A percentile compares a stretch with the other conserved stretches of the same genome.
Evolutionary conservation across 2,888 invertebrate species (phyloP).

Genomic region (Drosophila melanosoma): DNA sequence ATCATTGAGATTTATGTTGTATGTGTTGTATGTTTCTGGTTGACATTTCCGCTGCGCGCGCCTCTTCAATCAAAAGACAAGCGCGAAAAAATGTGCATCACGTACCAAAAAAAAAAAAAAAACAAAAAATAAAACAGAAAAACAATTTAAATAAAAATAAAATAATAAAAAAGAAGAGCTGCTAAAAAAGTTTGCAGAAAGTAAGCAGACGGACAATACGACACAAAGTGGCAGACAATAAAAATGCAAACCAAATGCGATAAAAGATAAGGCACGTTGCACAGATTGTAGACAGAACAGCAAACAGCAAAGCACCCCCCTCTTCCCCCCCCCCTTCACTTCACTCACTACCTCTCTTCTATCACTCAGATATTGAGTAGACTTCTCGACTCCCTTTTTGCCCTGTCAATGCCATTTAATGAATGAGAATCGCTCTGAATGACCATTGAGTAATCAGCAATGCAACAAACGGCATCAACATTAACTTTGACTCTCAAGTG

Average conservation of each 20-base stretch:
- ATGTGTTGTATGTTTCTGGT: conserved; percentile 71
- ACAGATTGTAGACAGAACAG: conserved; percentile 46
- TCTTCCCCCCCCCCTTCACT: not conserved
- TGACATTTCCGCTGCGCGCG: conserved; percentile 76
- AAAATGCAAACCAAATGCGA: conserved; percentile 69
- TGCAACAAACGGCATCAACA: conserved; percentile 57
- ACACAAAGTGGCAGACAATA: conserved; percentile 76
- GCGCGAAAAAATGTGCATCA: conserved; percentile 64
- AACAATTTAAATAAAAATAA: conserved; percentile 6
- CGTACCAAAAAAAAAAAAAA: conserved; percentile 54
- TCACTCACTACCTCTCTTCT: too few relatives aligned
- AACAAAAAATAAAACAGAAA: conserved; percentile 27
- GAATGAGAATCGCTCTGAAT: conserved; percentile 64
- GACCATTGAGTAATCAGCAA: conserved; percentile 70
- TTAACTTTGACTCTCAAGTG: conserved; percentile 54
- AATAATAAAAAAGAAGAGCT: conserved; percentile 19
- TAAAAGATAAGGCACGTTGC: conserved; percentile 79
- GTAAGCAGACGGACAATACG: conserved; percentile 51
- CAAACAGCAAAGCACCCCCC: not conserved
- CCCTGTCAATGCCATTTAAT: conserved; percentile 62
- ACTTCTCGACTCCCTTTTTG: not conserved
- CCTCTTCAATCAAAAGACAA: conserved; percentile 73
- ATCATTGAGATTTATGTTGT: conserved; percentile 74
- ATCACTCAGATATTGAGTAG: not conserved
- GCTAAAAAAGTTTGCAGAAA: conserved; percentile 25